phyloP scores from a whole-genome alignment of 2,888 invertebrate genomes.

The Lapara coniferarum region DNA sequence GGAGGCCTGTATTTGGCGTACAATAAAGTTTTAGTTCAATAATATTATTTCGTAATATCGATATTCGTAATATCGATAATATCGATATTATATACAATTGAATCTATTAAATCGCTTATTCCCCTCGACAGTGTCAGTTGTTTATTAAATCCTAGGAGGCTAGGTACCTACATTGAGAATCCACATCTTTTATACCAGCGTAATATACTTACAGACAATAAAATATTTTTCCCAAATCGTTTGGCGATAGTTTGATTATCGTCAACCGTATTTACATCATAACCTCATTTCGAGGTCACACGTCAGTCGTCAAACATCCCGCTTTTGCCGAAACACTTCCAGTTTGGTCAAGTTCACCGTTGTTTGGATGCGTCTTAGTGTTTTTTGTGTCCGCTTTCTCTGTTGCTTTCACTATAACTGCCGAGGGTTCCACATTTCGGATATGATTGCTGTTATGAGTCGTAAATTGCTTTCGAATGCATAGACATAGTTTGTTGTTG shows the following conservation, averaged over 20 bases:
- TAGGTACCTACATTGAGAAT: no score
- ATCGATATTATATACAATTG: no score
- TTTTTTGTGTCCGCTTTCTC: slow-evolving; percentile 64
- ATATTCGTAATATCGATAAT: no score
- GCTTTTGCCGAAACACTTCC: slow-evolving; percentile 5
- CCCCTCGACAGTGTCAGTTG: no score
- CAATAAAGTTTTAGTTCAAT: no score
- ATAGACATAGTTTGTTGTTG: slow-evolving; percentile 24
- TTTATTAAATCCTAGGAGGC: no score
- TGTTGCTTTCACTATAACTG: slow-evolving; percentile 56
- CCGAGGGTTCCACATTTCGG: slow-evolving; percentile 44
- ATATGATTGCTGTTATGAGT: slow-evolving; percentile 40
- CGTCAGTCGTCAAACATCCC: neutral
- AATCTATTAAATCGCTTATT: no score
- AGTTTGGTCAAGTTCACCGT: slow-evolving; percentile 42
- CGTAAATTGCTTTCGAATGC: slow-evolving; percentile 39
- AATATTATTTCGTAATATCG: no score
- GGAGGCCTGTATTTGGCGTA: no score
- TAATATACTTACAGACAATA: no score
- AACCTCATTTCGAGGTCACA: neutral
- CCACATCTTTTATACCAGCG: no score
- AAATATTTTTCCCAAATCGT: no score
- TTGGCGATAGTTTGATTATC: neutral
- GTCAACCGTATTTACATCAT: neutral
- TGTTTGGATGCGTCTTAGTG: slow-evolving; percentile 46